Conservation (phyloP, 2,113 vertebrate species). For the Tamias sibiricus region DNA sequence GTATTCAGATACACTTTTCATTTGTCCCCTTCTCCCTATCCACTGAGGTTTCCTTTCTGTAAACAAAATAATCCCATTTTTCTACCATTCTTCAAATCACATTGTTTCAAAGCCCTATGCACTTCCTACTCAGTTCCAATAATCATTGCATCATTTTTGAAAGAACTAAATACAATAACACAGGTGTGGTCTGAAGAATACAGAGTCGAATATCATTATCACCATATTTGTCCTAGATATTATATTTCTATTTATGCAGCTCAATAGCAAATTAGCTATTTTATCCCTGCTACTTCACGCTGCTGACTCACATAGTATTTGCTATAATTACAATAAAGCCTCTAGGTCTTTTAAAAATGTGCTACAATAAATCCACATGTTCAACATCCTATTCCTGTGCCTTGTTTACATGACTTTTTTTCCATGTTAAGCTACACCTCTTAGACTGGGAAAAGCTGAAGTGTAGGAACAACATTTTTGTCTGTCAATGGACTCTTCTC, state of each 20-base stretch:
- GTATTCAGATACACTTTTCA: not conserved
- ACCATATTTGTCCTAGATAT: not conserved
- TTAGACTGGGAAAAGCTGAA: not conserved
- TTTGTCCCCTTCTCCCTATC: not conserved
- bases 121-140: constrained; percentile 2
- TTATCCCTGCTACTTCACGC: not conserved
- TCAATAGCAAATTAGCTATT: constrained; percentile 40
- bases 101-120: not conserved
- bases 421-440: not conserved
- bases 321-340: not conserved
- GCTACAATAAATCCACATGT: not conserved
- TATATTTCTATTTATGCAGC: not conserved
- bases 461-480: not conserved
- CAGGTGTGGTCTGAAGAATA: constrained; percentile 55
- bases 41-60: not conserved
- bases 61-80: constrained; percentile 15
- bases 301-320: constrained; percentile 35
- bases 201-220: constrained; percentile 40
- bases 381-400: not conserved
- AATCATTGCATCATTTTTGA: constrained; percentile 32
- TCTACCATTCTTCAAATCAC: not conserved
- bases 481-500: not conserved
- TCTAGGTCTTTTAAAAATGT: not conserved
- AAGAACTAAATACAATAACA: constrained; percentile 38
- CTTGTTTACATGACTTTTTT: not conserved